phyloP scores from a whole-genome alignment of 2,113 vertebrate species.

The Tylochromis polylepis region DNA sequence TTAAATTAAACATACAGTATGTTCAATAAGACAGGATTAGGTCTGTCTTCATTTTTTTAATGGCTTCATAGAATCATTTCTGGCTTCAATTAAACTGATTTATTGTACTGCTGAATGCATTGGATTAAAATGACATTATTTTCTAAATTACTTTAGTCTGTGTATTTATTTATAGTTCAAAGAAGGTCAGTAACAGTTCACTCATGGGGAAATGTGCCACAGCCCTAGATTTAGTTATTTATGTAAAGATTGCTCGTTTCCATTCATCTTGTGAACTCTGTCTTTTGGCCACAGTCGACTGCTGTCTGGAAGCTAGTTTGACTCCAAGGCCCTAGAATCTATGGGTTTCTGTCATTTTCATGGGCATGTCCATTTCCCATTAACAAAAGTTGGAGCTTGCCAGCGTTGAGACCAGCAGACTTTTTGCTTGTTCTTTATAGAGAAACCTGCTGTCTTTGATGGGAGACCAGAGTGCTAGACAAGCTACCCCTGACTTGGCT shows the following conservation, averaged over 20 bases:
- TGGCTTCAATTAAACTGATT: conserved; percentile 4
- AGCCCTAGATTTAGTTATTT: neutral
- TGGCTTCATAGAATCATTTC: neutral
- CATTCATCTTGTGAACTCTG: neutral
- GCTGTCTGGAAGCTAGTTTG: neutral
- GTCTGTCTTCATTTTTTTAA: neutral
- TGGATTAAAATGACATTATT: conserved; percentile 28
- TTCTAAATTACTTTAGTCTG: neutral
- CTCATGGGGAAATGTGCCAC: neutral
- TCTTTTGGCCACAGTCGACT: neutral
- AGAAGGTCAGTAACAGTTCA: neutral
- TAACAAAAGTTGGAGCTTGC: neutral
- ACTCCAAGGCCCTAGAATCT: neutral
- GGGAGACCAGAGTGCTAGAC: neutral
- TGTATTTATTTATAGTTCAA: neutral
- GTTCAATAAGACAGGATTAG: neutral
- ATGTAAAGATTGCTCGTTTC: neutral
- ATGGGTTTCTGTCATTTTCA: neutral
- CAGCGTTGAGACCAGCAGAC: neutral
- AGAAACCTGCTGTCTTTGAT: neutral
- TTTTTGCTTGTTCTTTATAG: neutral
- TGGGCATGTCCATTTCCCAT: neutral
- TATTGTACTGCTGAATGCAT: conserved; percentile 26
- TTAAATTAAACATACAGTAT: neutral
- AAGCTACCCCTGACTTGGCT: neutral